These are phyloP conservation scores for Drosophila quadrilineata DNA, from an alignment of 1,140 invertebrate species.

Conservation along the genomic window DNA sequence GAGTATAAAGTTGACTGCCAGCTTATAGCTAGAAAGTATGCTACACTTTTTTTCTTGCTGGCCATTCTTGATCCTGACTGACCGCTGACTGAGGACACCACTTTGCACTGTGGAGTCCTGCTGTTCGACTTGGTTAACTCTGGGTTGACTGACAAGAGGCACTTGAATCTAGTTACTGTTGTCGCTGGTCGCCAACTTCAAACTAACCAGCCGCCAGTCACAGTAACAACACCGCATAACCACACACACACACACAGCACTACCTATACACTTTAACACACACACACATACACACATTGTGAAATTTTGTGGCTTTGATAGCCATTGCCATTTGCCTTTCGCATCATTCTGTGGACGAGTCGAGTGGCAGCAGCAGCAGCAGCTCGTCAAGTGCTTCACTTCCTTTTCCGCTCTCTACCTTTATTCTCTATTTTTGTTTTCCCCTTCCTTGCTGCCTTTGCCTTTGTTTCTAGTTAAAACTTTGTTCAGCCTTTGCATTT, in stretches of 20 bases:
- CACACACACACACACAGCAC: slow-evolving; percentile 15
- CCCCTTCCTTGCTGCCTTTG: background rate
- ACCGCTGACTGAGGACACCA: slow-evolving; percentile 14
- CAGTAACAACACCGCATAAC: too few species aligned
- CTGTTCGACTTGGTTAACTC: too few species aligned
- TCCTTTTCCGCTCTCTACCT: background rate
- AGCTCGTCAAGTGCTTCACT: slow-evolving; percentile 54
- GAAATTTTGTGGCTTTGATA: slow-evolving; percentile 45
- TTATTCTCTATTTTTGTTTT: too few species aligned
- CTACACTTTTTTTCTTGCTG: slow-evolving; percentile 9
- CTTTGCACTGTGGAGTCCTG: too few species aligned
- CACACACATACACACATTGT: slow-evolving; percentile 3
- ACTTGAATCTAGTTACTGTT: slow-evolving; percentile 60
- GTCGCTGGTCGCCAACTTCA: slow-evolving; percentile 33
- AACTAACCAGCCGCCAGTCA: slow-evolving; percentile 53
- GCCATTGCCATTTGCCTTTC: slow-evolving; percentile 33
- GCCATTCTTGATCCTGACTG: background rate
- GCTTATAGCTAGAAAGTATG: slow-evolving; percentile 27
- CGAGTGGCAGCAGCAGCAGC: slow-evolving; percentile 43
- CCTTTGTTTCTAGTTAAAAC: slow-evolving; percentile 61
- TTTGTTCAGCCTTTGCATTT: slow-evolving; percentile 29
- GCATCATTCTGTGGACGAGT: slow-evolving; percentile 45
- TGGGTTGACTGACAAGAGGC: slow-evolving; percentile 36
- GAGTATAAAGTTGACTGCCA: too few species aligned
- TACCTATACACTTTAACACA: slow-evolving; percentile 16